A percentile compares a stretch with the other conserved stretches of the same genome.
These are phyloP conservation scores for Trematomus bernacchii DNA, from an alignment of 2,797 vertebrate genomes.

Conservation along the genomic window DNA sequence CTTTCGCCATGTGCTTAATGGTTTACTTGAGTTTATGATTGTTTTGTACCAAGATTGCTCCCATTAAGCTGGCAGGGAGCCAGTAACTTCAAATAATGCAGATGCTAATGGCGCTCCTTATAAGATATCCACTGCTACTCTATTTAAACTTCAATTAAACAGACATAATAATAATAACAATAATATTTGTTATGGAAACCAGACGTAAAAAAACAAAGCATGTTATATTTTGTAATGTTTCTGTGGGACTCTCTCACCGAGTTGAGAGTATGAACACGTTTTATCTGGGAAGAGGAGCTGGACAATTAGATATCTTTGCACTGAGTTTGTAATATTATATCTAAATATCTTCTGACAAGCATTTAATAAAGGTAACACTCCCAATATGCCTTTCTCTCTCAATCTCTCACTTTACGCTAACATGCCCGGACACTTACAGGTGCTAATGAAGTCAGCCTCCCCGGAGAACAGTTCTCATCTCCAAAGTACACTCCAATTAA, in stretches of 20 bases:
- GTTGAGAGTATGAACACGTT: background rate
- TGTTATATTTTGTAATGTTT: background rate
- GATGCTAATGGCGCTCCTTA: slow-evolving; percentile 33
- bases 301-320: background rate
- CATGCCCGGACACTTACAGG: slow-evolving; percentile 60
- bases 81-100: slow-evolving; percentile 29
- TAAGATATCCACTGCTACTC: slow-evolving; percentile 12
- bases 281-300: background rate
- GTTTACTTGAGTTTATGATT: slow-evolving; percentile 30
- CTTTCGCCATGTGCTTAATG: slow-evolving; percentile 16
- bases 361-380: background rate
- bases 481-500: slow-evolving; percentile 71
- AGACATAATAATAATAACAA: slow-evolving; percentile 17
- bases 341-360: background rate
- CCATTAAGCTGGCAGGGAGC: slow-evolving; percentile 40
- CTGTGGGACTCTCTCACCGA: background rate
- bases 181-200: slow-evolving; percentile 8
- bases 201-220: slow-evolving; percentile 1
- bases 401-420: slow-evolving; percentile 5
- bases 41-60: slow-evolving; percentile 18
- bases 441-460: slow-evolving; percentile 67
- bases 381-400: background rate
- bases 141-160: slow-evolving; percentile 43
- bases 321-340: background rate
- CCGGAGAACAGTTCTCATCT: slow-evolving; percentile 58